Percentiles rank a stretch among this genome's conserved stretches.
phyloP scores from a whole-genome alignment of 2,797 vertebrate species.

The Danio aesculapii region DNA sequence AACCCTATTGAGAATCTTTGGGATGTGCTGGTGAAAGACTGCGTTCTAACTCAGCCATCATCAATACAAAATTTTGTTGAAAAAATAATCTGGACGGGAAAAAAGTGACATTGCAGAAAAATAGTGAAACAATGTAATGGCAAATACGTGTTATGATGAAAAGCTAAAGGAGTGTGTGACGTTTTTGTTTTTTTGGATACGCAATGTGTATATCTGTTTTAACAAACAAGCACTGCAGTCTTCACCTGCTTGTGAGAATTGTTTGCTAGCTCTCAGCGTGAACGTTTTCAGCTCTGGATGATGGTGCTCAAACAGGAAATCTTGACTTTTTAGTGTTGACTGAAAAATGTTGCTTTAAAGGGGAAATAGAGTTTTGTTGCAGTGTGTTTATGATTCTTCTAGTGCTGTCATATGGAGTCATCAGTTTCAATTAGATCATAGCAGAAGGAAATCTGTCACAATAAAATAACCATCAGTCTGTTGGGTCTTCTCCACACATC shows the following conservation, averaged over 20 bases:
- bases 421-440: constrained; percentile 6
- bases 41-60: too few relatives aligned
- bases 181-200: too few relatives aligned
- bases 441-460: constrained; percentile 5
- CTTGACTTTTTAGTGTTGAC: background rate
- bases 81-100: too few relatives aligned
- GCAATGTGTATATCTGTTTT: background rate
- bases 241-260: constrained; percentile 4
- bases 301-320: constrained; percentile 4
- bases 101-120: too few relatives aligned
- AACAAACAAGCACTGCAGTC: constrained; percentile 1
- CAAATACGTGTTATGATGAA: too few relatives aligned
- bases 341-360: background rate
- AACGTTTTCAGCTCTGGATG: constrained; percentile 5
- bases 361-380: background rate
- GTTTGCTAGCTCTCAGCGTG: background rate
- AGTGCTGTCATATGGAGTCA: constrained; percentile 17
- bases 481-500: constrained; percentile 12
- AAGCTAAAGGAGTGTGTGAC: too few relatives aligned
- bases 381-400: background rate
- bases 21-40: too few relatives aligned
- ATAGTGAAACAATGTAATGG: too few relatives aligned
- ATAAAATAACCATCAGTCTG: background rate
- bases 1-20: too few relatives aligned
- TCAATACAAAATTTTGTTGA: too few relatives aligned